Evolutionary conservation across 2,888 invertebrate genomes (phyloP), one percentile per base, ranked within the genome.

Genomic region (Zhuqinia jingwanae): DNA sequence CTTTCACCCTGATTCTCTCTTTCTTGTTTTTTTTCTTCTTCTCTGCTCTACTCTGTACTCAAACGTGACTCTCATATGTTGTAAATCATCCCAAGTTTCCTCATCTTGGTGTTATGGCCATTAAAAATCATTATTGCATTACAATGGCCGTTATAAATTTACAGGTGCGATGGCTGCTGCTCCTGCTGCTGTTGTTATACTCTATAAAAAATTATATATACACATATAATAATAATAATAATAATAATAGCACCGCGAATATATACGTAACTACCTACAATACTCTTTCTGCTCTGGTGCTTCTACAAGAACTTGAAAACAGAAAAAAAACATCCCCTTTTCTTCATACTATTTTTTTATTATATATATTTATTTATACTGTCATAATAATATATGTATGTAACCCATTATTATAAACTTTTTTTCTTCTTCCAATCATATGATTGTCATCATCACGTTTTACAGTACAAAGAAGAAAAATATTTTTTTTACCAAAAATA

Each of bases 61-160:
- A 82, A 73, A 82, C 75, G 73, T 87, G 88, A 85, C 87, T 88
- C 79, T 85, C 78, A 58, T 80, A 65, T 75, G 87, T 78, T 84
- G 87, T 90, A 90, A 90, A 90, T 90, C 90, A 89, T 88, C 82
- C 80, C 79, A 87, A 89, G 87, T 89, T 89, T 88, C 85, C 84
- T 90, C 88, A 88, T 88, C 78, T 80, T 87, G 88, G 85, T 87
- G 83, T 89, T 87, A 90, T 90, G 89, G 88, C 90, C 90, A 90
- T 90, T 90, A 90, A 90, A 89, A 90, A 90, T 89, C 90, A 90
- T 90, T 89, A 90, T 90, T 89, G 88, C 88, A 83, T 88, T 85
- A 88, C 86, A 89, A 90, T 88, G 88, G 76, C 87, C 86, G 85
- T 73, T 87, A 88, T 88, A 89, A 88, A 89, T 89, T 88, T 85